Evolutionary conservation across 2,888 invertebrate species (phyloP).

Genomic region (Pseudococcus longispinus): DNA sequence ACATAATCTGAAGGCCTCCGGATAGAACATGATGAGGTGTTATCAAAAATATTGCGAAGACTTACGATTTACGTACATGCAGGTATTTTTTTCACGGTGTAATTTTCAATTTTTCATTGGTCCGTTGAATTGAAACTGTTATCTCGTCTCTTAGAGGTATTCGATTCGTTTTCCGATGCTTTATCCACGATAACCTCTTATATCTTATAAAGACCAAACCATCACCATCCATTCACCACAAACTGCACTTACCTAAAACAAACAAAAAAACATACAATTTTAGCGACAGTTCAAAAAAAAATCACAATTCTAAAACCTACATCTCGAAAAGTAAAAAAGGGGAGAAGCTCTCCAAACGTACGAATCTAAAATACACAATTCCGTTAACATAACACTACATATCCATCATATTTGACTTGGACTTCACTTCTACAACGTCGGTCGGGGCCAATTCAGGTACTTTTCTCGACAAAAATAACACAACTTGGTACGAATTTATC

Average conservation of each 20-base stretch:
- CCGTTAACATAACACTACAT: neutral
- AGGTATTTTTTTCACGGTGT: neutral
- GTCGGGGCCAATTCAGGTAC: neutral
- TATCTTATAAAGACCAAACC: neutral
- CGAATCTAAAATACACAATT: neutral
- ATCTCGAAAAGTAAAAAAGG: neutral
- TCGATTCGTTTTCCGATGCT: neutral
- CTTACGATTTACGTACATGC: neutral
- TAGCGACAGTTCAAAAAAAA: neutral
- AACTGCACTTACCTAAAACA: neutral
- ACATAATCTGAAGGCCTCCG: neutral
- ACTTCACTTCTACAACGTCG: slow-evolving; percentile 1
- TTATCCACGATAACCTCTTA: neutral
- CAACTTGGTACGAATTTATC: slow-evolving; percentile 14
- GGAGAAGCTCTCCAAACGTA: neutral
- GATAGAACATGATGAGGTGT: neutral
- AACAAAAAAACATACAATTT: neutral
- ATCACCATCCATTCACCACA: neutral
- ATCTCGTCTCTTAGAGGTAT: neutral
- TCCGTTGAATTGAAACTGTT: neutral
- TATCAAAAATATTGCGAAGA: neutral
- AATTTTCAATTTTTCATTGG: neutral
- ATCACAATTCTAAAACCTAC: neutral
- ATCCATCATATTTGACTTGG: slow-evolving; percentile 15
- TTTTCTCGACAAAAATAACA: neutral